Evolutionary conservation across 2,113 vertebrate species (phyloP).

Genomic region (Calidris pugnax): DNA sequence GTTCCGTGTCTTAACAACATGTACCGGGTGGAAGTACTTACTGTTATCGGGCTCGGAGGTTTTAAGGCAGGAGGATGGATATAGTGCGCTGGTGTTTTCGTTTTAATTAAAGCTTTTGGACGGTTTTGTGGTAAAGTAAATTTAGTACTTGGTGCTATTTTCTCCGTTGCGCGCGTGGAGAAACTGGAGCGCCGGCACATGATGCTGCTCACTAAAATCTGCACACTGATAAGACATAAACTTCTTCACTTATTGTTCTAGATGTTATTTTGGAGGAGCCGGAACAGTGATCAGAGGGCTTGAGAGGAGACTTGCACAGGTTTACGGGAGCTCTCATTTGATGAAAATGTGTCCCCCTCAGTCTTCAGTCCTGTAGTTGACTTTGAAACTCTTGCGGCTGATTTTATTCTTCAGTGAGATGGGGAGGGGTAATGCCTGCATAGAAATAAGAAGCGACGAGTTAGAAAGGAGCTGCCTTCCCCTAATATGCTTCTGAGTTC

Average conservation of each 20-base stretch:
- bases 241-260: not conserved
- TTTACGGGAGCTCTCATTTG: not conserved
- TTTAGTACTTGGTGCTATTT: not conserved
- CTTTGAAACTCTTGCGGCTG: not conserved
- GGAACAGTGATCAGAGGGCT: not conserved
- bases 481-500: not conserved
- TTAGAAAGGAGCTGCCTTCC: not conserved
- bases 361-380: not conserved
- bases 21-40: not conserved
- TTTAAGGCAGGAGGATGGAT: rapidly evolving
- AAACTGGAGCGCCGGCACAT: not conserved
- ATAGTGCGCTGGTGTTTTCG: not conserved
- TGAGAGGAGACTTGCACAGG: not conserved
- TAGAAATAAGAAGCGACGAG: not conserved
- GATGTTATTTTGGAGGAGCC: not conserved
- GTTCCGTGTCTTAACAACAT: rapidly evolving
- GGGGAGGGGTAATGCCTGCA: not conserved
- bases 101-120: not conserved
- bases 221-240: not conserved
- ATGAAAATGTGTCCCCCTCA: not conserved
- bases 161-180: rapidly evolving
- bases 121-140: not conserved
- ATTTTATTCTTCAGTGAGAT: not conserved
- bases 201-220: not conserved
- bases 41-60: rapidly evolving